Base-by-base conservation (phyloP, 2,888 invertebrate species). In the Marasmarcha lunaedactyla region DNA sequence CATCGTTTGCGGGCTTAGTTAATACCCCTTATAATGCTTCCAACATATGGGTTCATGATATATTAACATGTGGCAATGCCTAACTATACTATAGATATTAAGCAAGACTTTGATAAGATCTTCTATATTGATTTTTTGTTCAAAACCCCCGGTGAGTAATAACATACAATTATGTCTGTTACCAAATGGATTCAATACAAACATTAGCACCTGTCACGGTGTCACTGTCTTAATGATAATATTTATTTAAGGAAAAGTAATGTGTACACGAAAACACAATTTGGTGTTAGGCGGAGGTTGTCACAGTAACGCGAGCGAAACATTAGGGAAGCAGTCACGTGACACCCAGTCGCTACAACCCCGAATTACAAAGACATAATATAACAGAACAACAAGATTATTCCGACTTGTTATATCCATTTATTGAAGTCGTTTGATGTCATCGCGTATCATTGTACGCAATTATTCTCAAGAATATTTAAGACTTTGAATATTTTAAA, bases 241-340 rank as follows among this genome's bases (percentile, higher is more conserved):
- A 77, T 81, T 83, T 81, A 79, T 81, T 79, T 79, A 79, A 79
- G 78, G 77, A 79, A 79, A 83, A 77, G 69, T 79, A 74, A 64
- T 61, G 59, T 57, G 71, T 77, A 81, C 81, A 83, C 71, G 81
- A 78, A 78, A 83, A 83, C 71, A 83, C 81, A 79, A 81, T 83
- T 81, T 78, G 72, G 77, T 76, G 66, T 70, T 77, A 77, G 73
- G 77, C 70, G 68, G 64, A 73, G 73, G 72, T 77, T 77, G 77
- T 77, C 74, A 72, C 65, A 67, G 74, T 67, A 78, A 77, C 72
- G 76, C 70, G 70, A 77, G 72, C 71, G 61, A 67, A 69, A 73
- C 79, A 78, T 78, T 74, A 76, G 71, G 68, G 61, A 55, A 65
- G 63, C 58, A 42, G 40, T 39, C 44, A 41, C 46, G 44, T 42